Evolutionary conservation across 2,113 vertebrate species (phyloP), one percentile per base, ranked within the genome.

Genomic region (Mesitornis unicolor): DNA sequence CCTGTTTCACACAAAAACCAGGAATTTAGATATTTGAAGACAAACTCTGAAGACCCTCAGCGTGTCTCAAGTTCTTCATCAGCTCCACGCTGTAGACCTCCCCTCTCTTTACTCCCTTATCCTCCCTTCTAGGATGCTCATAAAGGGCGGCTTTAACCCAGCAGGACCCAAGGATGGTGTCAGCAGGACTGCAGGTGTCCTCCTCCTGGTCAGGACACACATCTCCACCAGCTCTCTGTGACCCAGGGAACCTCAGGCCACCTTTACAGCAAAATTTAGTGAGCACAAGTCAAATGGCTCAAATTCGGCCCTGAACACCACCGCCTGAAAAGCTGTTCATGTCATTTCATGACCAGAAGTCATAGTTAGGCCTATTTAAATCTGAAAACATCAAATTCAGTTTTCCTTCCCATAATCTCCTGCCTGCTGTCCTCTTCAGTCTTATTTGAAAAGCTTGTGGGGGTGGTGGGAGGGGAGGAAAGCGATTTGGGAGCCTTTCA

Each of bases 401-500:
- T 96, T 97, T 93, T 96, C 70, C 59, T 93, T 97, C 88, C 94
- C 92, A 84, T 96, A 90, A 90, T 97, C 91, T 97, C 93, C 97
- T 97, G 90, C 95, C 96, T 96, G 93, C 95, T 97, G 97, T 97
- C 97, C 95, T 95, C 97, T 95, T 97, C 95, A 90, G 28, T 90
- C 95, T 95, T 92, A 93, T 93, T 92, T 96, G 88, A 97, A 97
- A 97, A 93, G 90, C 63, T 83, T 97, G 93, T 92, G 95, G 97
- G 96, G 95, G 92, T 8, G 94, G 96, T 97, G 67, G 96, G 96
- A 97, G 91, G 89, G 65, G 77, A 93, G 77, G 89, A 88, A 97
- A 98, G 82, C 51, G 84, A 98, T 98, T 97, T 97, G 96, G 96
- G 97, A 97, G 91, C 91, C 94, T 97, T 97, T 97, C 95, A 97